phyloP scores from a whole-genome alignment of 2,888 invertebrate genomes.

The Gnatocerus cornutus region DNA sequence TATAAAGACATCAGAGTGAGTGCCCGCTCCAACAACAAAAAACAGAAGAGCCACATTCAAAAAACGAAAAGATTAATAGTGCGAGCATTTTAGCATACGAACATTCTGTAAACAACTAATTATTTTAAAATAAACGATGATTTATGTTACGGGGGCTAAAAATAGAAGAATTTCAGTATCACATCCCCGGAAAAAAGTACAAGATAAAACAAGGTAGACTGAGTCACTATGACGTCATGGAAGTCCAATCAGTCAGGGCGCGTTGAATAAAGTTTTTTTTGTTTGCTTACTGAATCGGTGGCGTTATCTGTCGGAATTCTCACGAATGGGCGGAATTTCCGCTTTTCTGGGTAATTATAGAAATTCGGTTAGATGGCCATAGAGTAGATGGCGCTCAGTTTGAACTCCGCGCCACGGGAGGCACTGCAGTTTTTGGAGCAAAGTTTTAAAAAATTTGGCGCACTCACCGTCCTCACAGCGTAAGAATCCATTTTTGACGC shows the following conservation, averaged over 20 bases:
- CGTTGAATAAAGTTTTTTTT: too few relatives aligned
- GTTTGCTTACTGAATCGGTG: too few relatives aligned
- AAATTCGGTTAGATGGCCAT: not conserved
- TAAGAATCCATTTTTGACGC: slow-evolving; percentile 63
- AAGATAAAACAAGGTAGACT: not conserved
- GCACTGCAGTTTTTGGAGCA: too few relatives aligned
- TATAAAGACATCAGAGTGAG: not conserved
- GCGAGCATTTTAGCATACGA: not conserved
- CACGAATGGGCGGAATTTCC: not conserved
- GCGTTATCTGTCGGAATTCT: not conserved
- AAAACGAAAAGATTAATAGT: not conserved
- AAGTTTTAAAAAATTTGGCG: too few relatives aligned
- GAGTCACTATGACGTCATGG: not conserved
- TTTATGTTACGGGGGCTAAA: slow-evolving; percentile 8
- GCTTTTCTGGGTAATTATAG: not conserved
- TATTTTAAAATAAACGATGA: slow-evolving; percentile 20
- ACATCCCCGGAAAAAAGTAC: not conserved
- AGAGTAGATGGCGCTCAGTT: slow-evolving; percentile 15
- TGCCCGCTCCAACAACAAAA: slow-evolving; percentile 8
- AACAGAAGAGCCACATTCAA: slow-evolving; percentile 6
- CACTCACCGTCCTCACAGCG: slow-evolving; percentile 65
- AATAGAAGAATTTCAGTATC: not conserved
- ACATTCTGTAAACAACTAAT: slow-evolving; percentile 18
- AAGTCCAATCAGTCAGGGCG: too few relatives aligned
- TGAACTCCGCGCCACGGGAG: too few relatives aligned